Evolutionary conservation across 2,888 invertebrate genomes (phyloP).

Genomic region (Eudemis profundana): DNA sequence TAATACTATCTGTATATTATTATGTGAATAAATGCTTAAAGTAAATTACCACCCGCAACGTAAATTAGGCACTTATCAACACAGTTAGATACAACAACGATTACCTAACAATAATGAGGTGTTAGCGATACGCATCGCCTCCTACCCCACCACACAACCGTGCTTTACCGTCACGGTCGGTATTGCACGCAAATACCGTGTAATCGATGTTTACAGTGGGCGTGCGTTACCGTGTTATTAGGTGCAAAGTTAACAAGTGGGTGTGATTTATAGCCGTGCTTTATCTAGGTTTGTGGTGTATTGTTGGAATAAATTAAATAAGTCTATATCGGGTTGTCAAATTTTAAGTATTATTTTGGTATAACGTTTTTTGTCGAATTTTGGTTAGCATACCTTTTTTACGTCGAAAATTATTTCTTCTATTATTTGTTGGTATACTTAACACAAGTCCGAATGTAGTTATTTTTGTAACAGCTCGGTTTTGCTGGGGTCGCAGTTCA

Average conservation of each 20-base stretch:
- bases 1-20: too few species aligned
- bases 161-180: constrained; percentile 42
- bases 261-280: constrained; percentile 16
- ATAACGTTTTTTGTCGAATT: too few species aligned
- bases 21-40: too few species aligned
- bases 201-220: constrained; percentile 38
- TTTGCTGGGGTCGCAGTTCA: too few species aligned
- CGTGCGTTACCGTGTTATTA: constrained; percentile 31
- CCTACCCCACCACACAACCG: constrained; percentile 19
- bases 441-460: too few species aligned
- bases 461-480: too few species aligned
- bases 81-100: not conserved
- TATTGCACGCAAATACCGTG: constrained; percentile 43
- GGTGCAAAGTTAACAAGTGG: constrained; percentile 26
- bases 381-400: too few species aligned
- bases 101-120: constrained; percentile 18
- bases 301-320: not conserved
- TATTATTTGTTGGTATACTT: too few species aligned
- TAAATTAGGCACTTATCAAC: not conserved
- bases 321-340: not conserved
- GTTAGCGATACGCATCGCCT: constrained; percentile 28
- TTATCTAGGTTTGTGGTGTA: not conserved
- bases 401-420: too few species aligned
- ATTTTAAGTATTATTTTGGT: too few species aligned
- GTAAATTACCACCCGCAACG: too few species aligned